Base-by-base conservation (phyloP, 2,113 vertebrate species). In the Spheniscus mendiculus region DNA sequence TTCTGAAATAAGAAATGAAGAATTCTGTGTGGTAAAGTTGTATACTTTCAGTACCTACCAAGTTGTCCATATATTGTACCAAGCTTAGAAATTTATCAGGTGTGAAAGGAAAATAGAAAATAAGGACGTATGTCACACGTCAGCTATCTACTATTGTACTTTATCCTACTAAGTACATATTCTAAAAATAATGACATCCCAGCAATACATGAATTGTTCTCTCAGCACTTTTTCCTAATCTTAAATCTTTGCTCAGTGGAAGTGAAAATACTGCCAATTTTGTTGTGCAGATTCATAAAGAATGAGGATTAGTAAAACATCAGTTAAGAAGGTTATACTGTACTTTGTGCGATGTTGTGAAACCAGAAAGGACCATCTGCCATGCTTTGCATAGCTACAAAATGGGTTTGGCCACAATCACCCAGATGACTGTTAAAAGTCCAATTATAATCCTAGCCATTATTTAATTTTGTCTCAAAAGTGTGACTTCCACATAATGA, bases 191-290 rank as follows among this genome's bases (percentile, higher is more conserved):
- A 84, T 66, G 45, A 42, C 62, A 62, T 55, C 15, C 50, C n/a
- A 95, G 63, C 15, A 83, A 90, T 55, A 56, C 29, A 70, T 32
- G 42, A 70, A 92, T 70, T 6, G 20, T 86, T 67, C 49, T 86
- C 49, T 92, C 93, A 90, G 74, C 85, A 90, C 36, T 94, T 88
- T 86, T 73, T 42, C 62, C 29, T 72, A 44, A 87, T 89, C 44
- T 94, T 84, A 86, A 91, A 90, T 90, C 78, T 94, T 83, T 86
- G 49, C 74, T 67, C n/a, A 23, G 18, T 66, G 29, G 53, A 96
- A 94, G 45, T 61, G 62, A 88, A 94, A 93, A 90, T 34, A 77
- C 29, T 81, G 69, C 63, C 67, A 73, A 12, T 49, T 67, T 61
- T 85, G 87, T 82, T 29, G 42, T 77, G 45, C 50, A 83, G 76